Evolutionary conservation across 2,797 vertebrate species (phyloP).

Genomic region (Notoglanidium macrostoma): DNA sequence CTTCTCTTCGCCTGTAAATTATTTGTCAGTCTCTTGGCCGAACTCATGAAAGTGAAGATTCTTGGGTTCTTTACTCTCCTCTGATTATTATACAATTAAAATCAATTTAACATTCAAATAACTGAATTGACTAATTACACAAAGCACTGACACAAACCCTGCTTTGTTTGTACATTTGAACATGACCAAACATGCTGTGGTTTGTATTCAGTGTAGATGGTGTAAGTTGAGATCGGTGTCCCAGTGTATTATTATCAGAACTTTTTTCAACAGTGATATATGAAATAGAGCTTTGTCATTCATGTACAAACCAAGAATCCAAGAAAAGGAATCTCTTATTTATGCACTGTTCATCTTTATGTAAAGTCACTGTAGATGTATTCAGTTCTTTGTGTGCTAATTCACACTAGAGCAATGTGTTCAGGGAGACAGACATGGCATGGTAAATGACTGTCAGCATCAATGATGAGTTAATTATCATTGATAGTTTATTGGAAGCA

Average conservation of each 20-base stretch:
- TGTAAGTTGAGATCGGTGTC: background rate
- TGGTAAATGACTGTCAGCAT: background rate
- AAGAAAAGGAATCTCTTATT: conserved; percentile 26
- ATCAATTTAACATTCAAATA: background rate
- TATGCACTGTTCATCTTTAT: conserved; percentile 50
- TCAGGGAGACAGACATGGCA: background rate
- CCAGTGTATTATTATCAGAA: background rate
- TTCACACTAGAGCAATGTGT: conserved; percentile 63
- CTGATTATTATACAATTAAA: conserved; percentile 11
- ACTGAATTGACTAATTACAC: background rate
- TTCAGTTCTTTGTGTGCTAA: conserved; percentile 60
- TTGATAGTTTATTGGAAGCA: no score
- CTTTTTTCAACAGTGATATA: conserved; percentile 1
- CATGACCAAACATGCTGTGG: background rate
- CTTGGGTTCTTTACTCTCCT: background rate
- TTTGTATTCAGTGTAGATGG: background rate
- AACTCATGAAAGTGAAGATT: background rate
- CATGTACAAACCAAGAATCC: background rate
- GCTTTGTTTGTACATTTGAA: conserved; percentile 14
- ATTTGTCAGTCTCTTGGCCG: background rate
- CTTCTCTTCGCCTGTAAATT: conserved; percentile 13
- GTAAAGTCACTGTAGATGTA: conserved; percentile 61
- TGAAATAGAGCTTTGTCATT: background rate
- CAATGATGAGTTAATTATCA: background rate
- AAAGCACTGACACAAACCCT: background rate